phyloP scores from a whole-genome alignment of 2,888 invertebrate species.

The Meandrusa payeni region DNA sequence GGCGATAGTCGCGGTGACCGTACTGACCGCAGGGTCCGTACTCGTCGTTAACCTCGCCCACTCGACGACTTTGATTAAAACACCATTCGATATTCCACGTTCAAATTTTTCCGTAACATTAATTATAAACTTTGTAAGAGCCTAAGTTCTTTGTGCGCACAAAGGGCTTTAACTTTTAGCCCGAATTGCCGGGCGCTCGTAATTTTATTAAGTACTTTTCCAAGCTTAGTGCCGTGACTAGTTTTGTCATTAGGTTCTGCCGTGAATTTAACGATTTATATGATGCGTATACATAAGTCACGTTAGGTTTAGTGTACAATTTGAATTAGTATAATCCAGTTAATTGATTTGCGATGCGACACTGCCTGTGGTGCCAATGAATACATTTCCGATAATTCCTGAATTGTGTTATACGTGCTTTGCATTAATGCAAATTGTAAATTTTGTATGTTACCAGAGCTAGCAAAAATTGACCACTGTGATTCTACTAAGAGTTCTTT shows the following conservation, averaged over 20 bases:
- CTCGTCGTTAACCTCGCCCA: slow-evolving; percentile 27
- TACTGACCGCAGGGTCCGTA: slow-evolving; percentile 12
- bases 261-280: neutral
- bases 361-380: slow-evolving; percentile 5
- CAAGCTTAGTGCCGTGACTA: neutral
- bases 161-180: slow-evolving; percentile 44
- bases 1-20: slow-evolving; percentile 11
- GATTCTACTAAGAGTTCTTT: no score
- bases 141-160: slow-evolving; percentile 47
- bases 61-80: slow-evolving; percentile 53
- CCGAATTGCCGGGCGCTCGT: slow-evolving; percentile 25
- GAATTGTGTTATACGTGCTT: neutral
- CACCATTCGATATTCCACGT: slow-evolving; percentile 48
- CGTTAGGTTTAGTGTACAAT: neutral
- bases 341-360: slow-evolving; percentile 17
- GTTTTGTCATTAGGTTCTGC: neutral
- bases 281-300: neutral
- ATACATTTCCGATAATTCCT: slow-evolving; percentile 17
- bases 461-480: no score
- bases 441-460: no score
- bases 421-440: neutral
- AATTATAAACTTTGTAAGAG: slow-evolving; percentile 59
- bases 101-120: slow-evolving; percentile 52
- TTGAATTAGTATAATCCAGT: slow-evolving; percentile 15
- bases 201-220: slow-evolving; percentile 9